Base-by-base conservation (phyloP, 2,797 vertebrate genomes). In the Myripristis jacobus region DNA sequence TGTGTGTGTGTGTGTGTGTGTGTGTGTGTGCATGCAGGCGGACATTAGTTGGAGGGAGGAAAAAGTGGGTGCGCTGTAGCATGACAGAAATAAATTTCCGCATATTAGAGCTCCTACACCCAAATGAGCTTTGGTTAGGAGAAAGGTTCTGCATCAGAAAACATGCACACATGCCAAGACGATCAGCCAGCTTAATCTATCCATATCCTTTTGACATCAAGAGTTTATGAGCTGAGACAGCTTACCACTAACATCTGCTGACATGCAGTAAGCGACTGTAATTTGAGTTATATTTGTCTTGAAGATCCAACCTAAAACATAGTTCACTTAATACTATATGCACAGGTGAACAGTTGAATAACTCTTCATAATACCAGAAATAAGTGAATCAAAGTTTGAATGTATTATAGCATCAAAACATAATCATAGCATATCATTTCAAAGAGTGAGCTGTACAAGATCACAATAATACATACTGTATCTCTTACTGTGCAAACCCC, bases 41-140 rank as follows among this genome's bases (percentile, higher is more conserved):
- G 46, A 10, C 25, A 71, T 57, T 85, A 86, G 82, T 16, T 53
- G 61, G 50, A 66, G 53, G 15, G 18, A 60, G 58, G 70, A 66
- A 66, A 70, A 59, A 36, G 46, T 61, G 73, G 31, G 57, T 73
- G 47, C 29, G 34, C 47, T 54, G 60, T 66, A 66, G 60, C 72
- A 66, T 77, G 74, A 78, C 53, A 72, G 1, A 77, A 72, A 76
- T 31, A 38, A 58, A 76, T 73, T 62, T 65, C 18, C 1, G 9
- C 65, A 57, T 78, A 78, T 80, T 72, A 36, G 85, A 73, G 79
- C 73, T 1, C 46, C 41, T 60, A 58, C 58, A 77, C 56, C 56
- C 36, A 66, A 77, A 80, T 75, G 56, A 75, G 77, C 21, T 31
- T 27, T 1, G 1, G 64, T 59, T 65, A 44, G 65, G 34, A 73